Evolutionary conservation across 2,113 vertebrate species (phyloP).

Genomic region (Himantopus leucocephalus): DNA sequence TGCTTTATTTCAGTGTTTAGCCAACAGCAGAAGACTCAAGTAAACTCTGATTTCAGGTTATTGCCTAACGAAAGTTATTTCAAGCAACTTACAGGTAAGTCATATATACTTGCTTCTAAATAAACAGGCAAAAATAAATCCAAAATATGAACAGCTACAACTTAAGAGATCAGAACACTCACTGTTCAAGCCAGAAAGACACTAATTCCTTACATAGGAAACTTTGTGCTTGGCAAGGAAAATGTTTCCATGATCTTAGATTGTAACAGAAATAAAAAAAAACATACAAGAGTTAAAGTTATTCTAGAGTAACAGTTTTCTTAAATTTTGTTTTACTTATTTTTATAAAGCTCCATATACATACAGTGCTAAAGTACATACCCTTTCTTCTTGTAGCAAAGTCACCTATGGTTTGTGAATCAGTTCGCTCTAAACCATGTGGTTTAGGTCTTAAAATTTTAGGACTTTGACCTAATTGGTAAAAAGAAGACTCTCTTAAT

Average conservation of each 20-base stretch:
- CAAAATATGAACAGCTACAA: neutral
- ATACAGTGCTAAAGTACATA: constrained; percentile 88
- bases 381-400: constrained; percentile 96
- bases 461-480: constrained; percentile 99
- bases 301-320: constrained; percentile 14
- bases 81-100: neutral
- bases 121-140: neutral
- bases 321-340: constrained; percentile 48
- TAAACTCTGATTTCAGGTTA: neutral
- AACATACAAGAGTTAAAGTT: neutral
- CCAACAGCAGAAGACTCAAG: neutral
- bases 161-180: neutral
- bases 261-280: constrained; percentile 13
- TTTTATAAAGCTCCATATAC: constrained; percentile 63
- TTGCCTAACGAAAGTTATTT: neutral
- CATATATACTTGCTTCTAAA: neutral
- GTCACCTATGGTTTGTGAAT: constrained; percentile 99
- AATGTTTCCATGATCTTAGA: neutral
- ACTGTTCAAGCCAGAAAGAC: neutral
- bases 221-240: neutral
- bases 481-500: constrained; percentile 94
- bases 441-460: constrained; percentile 99
- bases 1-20: neutral
- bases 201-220: neutral
- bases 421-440: constrained; percentile 98